Evolutionary conservation across 2,888 invertebrate species (phyloP).

Genomic region (Neoitamus cyanurus): DNA sequence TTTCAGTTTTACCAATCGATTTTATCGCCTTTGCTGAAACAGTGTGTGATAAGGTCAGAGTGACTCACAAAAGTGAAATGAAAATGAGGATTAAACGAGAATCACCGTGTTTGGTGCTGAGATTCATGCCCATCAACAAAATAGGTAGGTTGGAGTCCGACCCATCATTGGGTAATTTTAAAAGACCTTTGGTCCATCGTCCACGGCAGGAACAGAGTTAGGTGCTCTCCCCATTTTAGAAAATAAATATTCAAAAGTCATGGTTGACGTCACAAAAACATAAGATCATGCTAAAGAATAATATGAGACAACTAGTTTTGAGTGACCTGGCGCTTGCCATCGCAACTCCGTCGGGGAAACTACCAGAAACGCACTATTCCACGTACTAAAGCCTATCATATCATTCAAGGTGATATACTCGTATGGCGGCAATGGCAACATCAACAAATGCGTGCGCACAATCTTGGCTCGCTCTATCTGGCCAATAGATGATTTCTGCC

Average conservation of each 20-base stretch:
- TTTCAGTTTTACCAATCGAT: conserved; percentile 16
- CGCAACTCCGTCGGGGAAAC: background rate
- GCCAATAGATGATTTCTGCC: conserved; percentile 7
- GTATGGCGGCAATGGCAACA: background rate
- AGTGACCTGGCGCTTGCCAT: background rate
- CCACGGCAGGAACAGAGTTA: background rate
- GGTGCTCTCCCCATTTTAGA: background rate
- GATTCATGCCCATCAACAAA: conserved; percentile 70
- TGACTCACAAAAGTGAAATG: conserved; percentile 67
- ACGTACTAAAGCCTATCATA: background rate
- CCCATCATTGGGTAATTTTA: background rate
- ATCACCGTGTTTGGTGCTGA: conserved; percentile 73
- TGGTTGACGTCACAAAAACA: background rate
- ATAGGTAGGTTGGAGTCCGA: conserved; percentile 55
- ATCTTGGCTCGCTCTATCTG: background rate
- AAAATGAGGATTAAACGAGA: conserved; percentile 76
- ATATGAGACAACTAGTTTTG: background rate
- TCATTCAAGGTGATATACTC: background rate
- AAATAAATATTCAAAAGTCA: background rate
- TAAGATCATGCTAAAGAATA: background rate
- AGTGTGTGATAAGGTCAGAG: conserved; percentile 57
- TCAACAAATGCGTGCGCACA: conserved; percentile 1
- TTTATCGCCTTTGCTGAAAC: conserved; percentile 23
- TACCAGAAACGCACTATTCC: background rate
- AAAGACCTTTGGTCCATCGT: background rate